Evolutionary conservation across 2,113 vertebrate genomes (phyloP).

Genomic region (Prochilodus magdalenae): DNA sequence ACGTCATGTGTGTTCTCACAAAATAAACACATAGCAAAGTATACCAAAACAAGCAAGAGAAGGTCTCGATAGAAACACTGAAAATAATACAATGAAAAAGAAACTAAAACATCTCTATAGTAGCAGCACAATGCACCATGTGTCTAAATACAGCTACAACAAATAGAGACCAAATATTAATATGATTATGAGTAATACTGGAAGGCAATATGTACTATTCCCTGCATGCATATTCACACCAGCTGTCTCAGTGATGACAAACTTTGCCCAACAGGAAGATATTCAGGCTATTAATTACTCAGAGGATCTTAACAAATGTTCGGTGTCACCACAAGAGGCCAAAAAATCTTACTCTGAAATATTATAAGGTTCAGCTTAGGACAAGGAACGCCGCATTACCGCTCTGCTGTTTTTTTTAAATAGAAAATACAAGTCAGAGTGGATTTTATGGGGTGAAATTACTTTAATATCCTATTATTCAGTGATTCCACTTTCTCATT

Average conservation of each 20-base stretch:
- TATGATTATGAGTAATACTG: conserved; percentile 30
- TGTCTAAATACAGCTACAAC: conserved; percentile 13
- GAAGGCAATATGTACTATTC: conserved; percentile 1
- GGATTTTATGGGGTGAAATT: conserved; percentile 17
- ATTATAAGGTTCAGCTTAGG: conserved; percentile 1
- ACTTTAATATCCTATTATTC: conserved; percentile 33
- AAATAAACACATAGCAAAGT: conserved; percentile 3
- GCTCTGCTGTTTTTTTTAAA: not conserved
- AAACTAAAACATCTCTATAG: not conserved
- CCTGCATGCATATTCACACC: conserved; percentile 43
- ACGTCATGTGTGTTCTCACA: not conserved
- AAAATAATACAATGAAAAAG: not conserved
- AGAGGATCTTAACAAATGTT: conserved; percentile 41
- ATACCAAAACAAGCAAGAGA: not conserved
- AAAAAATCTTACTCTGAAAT: conserved; percentile 17
- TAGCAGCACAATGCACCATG: not conserved
- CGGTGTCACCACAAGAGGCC: not conserved
- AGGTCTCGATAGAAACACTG: not conserved
- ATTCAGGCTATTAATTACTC: conserved; percentile 43
- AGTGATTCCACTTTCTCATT: not conserved
- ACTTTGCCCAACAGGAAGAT: conserved; percentile 40
- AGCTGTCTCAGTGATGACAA: conserved; percentile 32
- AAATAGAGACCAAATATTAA: conserved; percentile 34
- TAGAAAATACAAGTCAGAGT: conserved; percentile 31
- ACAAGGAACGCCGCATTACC: conserved; percentile 6